These are phyloP conservation scores for Mustela nigripes DNA, from an alignment of 2,113 vertebrate species.

Conservation along the genomic window DNA sequence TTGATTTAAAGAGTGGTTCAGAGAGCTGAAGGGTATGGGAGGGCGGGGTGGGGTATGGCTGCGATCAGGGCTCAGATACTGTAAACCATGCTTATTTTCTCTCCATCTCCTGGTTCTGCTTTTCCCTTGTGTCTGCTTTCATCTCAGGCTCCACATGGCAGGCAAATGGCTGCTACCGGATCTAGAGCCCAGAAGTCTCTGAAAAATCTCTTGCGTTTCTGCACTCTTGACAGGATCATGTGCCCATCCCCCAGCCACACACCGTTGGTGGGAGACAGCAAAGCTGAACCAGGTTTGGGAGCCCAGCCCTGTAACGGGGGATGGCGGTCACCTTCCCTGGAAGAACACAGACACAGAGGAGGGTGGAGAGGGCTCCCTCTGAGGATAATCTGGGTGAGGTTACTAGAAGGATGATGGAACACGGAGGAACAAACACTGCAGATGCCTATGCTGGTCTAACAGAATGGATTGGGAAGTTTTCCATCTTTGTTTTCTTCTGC, in stretches of 20 bases:
- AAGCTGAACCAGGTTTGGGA: background rate
- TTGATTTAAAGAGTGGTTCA: constrained; percentile 30
- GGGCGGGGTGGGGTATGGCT: background rate
- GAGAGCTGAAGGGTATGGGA: background rate
- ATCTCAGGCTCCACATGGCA: background rate
- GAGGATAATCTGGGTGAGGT: background rate
- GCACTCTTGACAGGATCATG: background rate
- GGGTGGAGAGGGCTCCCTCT: background rate
- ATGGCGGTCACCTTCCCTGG: background rate
- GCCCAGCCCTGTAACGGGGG: background rate
- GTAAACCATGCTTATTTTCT: background rate
- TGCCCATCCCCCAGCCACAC: background rate
- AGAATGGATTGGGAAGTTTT: background rate
- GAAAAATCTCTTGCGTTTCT: background rate
- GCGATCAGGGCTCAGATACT: background rate
- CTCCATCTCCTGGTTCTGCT: background rate
- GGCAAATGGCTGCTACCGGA: background rate
- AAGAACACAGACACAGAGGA: background rate
- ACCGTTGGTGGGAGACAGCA: background rate
- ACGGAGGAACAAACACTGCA: constrained; percentile 7
- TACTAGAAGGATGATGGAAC: background rate
- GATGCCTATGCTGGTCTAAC: background rate
- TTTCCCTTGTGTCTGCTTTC: background rate
- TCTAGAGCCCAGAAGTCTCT: background rate
- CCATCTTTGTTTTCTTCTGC: constrained; percentile 34